Evolutionary conservation across 2,113 vertebrate genomes (phyloP).

Genomic region (Melanerpes aurifrons): DNA sequence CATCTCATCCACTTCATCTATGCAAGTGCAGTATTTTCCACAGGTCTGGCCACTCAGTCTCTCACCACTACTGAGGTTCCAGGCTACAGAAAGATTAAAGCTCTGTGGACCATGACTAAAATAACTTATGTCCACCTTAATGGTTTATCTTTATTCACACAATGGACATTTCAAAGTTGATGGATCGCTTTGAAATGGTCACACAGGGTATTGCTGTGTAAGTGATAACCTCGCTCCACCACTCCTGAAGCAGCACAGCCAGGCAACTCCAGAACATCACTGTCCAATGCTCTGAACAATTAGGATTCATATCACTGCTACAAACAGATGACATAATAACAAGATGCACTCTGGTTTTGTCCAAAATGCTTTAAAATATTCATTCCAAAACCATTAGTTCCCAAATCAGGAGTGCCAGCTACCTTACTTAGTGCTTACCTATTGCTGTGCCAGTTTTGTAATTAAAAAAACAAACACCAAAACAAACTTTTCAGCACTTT

Average conservation of each 20-base stretch:
- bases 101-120: not conserved
- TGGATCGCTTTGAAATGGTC: not conserved
- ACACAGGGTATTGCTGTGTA: not conserved
- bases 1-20: not conserved
- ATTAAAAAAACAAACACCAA: not conserved
- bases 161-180: not conserved
- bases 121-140: not conserved
- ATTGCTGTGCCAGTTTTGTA: conserved; percentile 26
- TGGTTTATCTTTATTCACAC: not conserved
- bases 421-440: not conserved
- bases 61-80: not conserved
- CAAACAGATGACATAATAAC: not conserved
- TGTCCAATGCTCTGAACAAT: not conserved
- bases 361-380: not conserved
- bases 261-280: not conserved
- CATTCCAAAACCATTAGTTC: not conserved
- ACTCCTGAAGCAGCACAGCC: not conserved
- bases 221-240: not conserved
- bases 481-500: not conserved
- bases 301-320: not conserved
- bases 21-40: not conserved
- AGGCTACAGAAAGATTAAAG: not conserved
- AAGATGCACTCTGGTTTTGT: not conserved
- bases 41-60: not conserved
- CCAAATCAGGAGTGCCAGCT: not conserved